Base-by-base conservation (phyloP, 2,797 vertebrate genomes). In the Myotis vivesi region DNA sequence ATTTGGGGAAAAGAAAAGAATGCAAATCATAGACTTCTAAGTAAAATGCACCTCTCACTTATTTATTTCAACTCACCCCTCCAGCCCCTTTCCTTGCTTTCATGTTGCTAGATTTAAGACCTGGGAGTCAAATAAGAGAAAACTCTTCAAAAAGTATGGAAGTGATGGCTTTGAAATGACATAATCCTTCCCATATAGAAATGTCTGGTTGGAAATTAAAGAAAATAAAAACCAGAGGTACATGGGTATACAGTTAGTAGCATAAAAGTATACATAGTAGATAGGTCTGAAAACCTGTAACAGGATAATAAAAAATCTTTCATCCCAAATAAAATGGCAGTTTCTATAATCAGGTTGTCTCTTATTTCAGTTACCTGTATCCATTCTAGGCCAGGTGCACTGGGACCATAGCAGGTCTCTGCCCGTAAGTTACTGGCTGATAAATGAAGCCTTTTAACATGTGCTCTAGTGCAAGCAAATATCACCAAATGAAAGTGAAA, bases 1-100 rank as follows among this genome's bases (percentile, higher is more conserved):
- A 44, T 89, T 95, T 91, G 69, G 36, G 38, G 13, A 76, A 92
- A 91, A 82, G 36, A 77, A 93, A 91, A 59, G 28, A 92, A 94
- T 81, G 22, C 41, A 94, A 88, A 87, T 87, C 33, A 33, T 11
- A 88, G 41, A 83, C 53, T 93, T 87, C 69, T 71, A 75, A 85
- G 33, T 30, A 94, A 94, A 95, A 84, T 51, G 4, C 2, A 30
- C 5, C 9, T 72, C 33, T 77, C 30, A 10, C 12, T 76, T 83
- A 9, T 41, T 69, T 76, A 66, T 51, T 75, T 55, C 30, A 84
- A 16, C 20, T 46, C 7, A 49, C 5, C n/a, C 25, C 20, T 23
- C 19, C 15, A 16, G 44, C 20, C 22, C 55, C 20, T 28, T n/a
- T 11, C 30, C 41, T 49, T 13, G 8, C 68, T 92, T 87, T 84